Evolutionary conservation across 2,113 vertebrate species (phyloP).

Genomic region (Hoplias malabaricus): DNA sequence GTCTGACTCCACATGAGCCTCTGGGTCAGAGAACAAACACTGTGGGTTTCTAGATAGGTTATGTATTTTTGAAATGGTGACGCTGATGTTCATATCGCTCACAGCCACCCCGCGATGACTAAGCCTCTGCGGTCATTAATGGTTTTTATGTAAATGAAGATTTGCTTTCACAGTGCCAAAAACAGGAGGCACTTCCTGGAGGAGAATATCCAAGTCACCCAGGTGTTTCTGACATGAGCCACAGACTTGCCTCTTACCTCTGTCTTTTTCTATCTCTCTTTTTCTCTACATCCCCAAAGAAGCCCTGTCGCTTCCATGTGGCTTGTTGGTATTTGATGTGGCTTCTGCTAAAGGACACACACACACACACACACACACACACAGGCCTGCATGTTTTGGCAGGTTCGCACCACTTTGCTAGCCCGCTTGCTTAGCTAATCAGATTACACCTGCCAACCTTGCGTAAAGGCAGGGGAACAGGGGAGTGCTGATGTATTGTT

Average conservation of each 20-base stretch:
- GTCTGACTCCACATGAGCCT: neutral
- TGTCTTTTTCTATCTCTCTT: neutral
- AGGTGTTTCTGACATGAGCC: slow-evolving; percentile 23
- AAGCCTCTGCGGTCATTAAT: neutral
- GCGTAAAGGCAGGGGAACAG: neutral
- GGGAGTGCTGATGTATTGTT: neutral
- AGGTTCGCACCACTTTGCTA: neutral
- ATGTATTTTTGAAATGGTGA: neutral
- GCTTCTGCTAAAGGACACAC: neutral
- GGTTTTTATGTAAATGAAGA: neutral
- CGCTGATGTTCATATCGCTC: neutral
- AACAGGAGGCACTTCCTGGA: neutral
- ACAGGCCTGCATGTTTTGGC: slow-evolving; percentile 19
- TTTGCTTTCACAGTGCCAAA: neutral
- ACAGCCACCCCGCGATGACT: neutral
- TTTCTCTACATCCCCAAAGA: neutral
- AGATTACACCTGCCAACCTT: neutral
- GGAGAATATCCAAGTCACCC: neutral
- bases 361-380: slow-evolving; percentile 9
- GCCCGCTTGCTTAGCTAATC: slow-evolving; percentile 18
- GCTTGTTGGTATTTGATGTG: neutral
- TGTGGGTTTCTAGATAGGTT: neutral
- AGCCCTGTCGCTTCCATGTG: slow-evolving; percentile 15
- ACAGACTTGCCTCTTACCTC: neutral
- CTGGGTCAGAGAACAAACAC: neutral